Evolutionary conservation across 2,797 vertebrate species (phyloP), one percentile per base, ranked within the genome.

Genomic region (Takifugu rubripes): DNA sequence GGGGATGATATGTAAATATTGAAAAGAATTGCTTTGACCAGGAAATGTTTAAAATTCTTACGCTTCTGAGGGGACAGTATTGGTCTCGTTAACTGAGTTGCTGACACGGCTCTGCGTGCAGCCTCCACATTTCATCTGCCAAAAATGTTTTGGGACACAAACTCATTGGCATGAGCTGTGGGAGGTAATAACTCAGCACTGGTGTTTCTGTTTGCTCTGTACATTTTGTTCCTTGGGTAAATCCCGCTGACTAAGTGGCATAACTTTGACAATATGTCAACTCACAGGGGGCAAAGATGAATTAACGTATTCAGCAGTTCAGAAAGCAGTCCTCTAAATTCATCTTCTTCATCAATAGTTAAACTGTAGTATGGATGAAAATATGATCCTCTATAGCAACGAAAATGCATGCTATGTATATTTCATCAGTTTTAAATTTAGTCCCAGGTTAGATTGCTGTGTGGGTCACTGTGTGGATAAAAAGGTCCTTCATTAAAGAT

Each of bases 221-320:
- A 84, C 79, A 84, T 84, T 87, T 86, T 82, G 79, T 84, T 81
- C 84, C 78, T 79, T 54, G 48, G 77, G 77, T 80, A 82, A 84
- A 79, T 85, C 61, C 71, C 70, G 33, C 83, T 85, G 83, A 88
- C 85, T 85, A 84, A 87, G 76, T 83, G 76, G 65, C 82, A 76
- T 82, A 81, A 82, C 86, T 88, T 81, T 82, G 81, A 84, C 78
- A 83, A 83, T 84, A 79, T 81, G 82, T 86, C 86, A 83, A 84
- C 81, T 82, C 68, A 79, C 69, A 60, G 57, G 64, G 67, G 77
- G 73, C 52, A 40, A 82, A 77, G 83, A 88, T 83, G 70, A 82
- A 87, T 86, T 76, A 78, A 83, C 70, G 78, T 73, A 58, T 77
- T 79, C 74, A 74, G 72, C 69, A 73, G 78, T 75, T 87, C 77